A percentile compares a stretch with the other conserved stretches of the same genome.
Conservation (phyloP, 1,140 invertebrate species). For the Lepeophtheirus salmonis region DNA sequence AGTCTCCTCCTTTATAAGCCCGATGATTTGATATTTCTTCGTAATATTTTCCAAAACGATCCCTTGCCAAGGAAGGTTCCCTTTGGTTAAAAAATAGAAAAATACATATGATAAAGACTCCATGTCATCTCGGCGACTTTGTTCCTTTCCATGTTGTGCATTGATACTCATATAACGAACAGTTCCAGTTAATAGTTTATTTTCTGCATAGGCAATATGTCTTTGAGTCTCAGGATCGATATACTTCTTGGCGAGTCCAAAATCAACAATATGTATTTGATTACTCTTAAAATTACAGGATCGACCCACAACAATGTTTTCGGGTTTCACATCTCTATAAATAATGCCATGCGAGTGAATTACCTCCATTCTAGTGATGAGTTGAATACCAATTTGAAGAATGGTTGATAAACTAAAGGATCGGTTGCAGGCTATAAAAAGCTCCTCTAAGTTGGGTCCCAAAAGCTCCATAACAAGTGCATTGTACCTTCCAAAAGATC, state of each 20-base stretch:
- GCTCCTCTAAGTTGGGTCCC: slow-evolving; percentile 32
- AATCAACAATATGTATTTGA: slow-evolving; percentile 78
- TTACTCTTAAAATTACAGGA: slow-evolving; percentile 93
- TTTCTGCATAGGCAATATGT: slow-evolving; percentile 42
- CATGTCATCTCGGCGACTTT: slow-evolving; percentile 28
- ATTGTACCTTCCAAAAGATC: slow-evolving; percentile 9
- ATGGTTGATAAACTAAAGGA: slow-evolving; percentile 97
- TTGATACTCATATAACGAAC: slow-evolving; percentile 28
- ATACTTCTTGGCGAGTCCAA: slow-evolving; percentile 43
- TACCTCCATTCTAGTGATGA: slow-evolving; percentile 96
- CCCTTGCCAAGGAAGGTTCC: slow-evolving; percentile 97
- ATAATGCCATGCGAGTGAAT: slow-evolving; percentile 50
- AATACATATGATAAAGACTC: slow-evolving; percentile 40
- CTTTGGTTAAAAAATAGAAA: slow-evolving; percentile 45
- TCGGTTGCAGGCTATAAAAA: slow-evolving; percentile 91
- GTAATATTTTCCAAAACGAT: slow-evolving; percentile 43
- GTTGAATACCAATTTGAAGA: slow-evolving; percentile 89
- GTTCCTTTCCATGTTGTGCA: slow-evolving; percentile 22
- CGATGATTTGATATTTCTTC: slow-evolving; percentile 42
- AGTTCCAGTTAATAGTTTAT: slow-evolving; percentile 41
- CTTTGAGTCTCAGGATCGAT: slow-evolving; percentile 40
- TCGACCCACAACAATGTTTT: slow-evolving; percentile 33
- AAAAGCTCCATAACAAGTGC: slow-evolving; percentile 27
- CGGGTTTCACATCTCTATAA: slow-evolving; percentile 25
- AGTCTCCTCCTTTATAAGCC: slow-evolving; percentile 39